phyloP scores from a whole-genome alignment of 2,888 invertebrate species.

The Lacanobia oleracea region DNA sequence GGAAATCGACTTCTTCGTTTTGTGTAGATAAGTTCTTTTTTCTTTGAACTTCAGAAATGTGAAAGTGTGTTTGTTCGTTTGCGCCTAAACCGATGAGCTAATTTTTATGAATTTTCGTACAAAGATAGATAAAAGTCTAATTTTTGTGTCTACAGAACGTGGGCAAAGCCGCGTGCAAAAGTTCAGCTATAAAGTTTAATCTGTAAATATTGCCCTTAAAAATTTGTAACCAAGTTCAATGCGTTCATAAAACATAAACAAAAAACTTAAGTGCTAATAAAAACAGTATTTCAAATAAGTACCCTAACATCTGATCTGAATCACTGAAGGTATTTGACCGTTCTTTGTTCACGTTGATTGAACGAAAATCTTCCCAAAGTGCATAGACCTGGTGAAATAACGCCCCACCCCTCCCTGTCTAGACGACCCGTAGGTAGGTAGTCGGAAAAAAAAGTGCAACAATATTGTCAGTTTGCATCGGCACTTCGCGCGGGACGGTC shows the following conservation, averaged over 20 bases:
- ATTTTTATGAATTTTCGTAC: too few species aligned
- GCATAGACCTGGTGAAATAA: conserved; percentile 55
- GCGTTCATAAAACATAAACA: conserved; percentile 12
- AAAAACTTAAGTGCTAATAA: conserved; percentile 19
- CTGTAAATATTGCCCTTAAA: background rate
- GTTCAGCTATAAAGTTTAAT: background rate
- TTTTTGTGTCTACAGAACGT: too few species aligned
- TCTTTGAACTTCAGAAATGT: too few species aligned
- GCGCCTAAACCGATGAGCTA: too few species aligned
- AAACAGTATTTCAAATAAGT: conserved; percentile 18
- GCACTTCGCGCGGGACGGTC: conserved; percentile 22
- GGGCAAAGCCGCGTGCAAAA: too few species aligned
- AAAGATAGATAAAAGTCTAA: too few species aligned
- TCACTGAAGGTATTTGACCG: conserved; percentile 54
- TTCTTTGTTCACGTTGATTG: conserved; percentile 37
- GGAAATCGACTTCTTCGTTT: too few species aligned
- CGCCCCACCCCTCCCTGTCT: conserved; percentile 50
- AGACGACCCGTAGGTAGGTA: conserved; percentile 63
- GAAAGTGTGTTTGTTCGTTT: too few species aligned
- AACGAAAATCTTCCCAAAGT: conserved; percentile 54
- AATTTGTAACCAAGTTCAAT: conserved; percentile 8
- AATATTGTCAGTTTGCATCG: conserved; percentile 50
- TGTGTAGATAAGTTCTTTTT: too few species aligned
- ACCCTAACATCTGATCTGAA: conserved; percentile 11
- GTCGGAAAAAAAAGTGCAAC: conserved; percentile 36